Conservation (phyloP, 2,113 vertebrate genomes). For the Piaya cayana region DNA sequence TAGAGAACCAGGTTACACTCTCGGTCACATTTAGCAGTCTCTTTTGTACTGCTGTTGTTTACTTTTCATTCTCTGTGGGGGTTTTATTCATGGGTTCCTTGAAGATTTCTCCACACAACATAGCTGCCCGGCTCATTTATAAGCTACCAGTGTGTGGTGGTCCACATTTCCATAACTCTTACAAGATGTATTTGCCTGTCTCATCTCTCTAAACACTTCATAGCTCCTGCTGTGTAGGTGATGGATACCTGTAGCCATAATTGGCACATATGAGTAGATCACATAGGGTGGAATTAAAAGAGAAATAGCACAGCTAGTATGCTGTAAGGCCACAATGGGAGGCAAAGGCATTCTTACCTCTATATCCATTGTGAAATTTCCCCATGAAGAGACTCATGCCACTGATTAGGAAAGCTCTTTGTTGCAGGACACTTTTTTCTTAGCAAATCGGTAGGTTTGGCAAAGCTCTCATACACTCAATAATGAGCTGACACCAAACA, state of each 20-base stretch:
- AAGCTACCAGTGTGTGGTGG: not conserved
- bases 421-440: not conserved
- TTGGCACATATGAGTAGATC: not conserved
- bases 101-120: not conserved
- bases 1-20: not conserved
- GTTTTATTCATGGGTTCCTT: not conserved
- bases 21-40: not conserved
- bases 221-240: not conserved
- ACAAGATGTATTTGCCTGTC: not conserved
- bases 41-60: not conserved
- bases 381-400: not conserved
- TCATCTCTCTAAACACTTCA: not conserved
- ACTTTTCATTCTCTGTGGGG: not conserved
- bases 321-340: not conserved
- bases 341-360: not conserved
- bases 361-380: not conserved
- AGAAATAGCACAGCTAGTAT: not conserved
- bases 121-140: not conserved
- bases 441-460: not conserved
- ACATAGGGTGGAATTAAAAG: not conserved
- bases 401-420: not conserved
- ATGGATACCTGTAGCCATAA: not conserved
- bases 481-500: not conserved
- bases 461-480: not conserved
- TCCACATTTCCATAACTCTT: rapidly evolving